Evolutionary conservation across 2,888 invertebrate genomes (phyloP), one percentile per base, ranked within the genome.

Genomic region (Cremastinae sp.): DNA sequence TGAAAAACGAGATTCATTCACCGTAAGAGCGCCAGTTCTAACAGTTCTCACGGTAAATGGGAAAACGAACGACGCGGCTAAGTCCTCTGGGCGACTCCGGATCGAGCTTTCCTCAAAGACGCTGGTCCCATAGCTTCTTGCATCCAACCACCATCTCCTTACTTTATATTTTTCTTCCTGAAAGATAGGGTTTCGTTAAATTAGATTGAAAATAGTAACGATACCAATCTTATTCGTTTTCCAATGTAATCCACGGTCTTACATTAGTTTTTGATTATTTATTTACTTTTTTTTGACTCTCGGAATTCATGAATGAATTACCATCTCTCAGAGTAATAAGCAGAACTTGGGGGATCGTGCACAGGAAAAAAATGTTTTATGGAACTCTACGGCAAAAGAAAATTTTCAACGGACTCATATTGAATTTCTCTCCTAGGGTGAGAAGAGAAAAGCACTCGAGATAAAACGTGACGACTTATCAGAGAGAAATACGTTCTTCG

Each of bases 11-110:
- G 28, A 28, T 28, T 28, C 28, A 5, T 5, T 28, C 28, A 5
- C 28, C 28, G 28, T 5, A 5, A 5, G 28, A 64, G 62, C 51
- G 51, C 45, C 53, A 82, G 78, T 78, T 81, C 39, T 75, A 80
- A 79, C 74, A 79, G 80, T 82, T 83, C 80, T 80, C 55, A 74
- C 79, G 69, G 78, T 81, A 81, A 81, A 80, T 78, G 79, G 70
- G 73, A 76, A 80, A 80, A 43, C 74, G 77, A 75, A 70, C 55
- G 73, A 53, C 45, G 55, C 73, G 66, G 45, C 65, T 65, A 53
- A 58, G 47, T 39, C 47, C 47, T 2, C 49, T 35, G 51, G 20
- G 35, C 12, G 53, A 35, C 9, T 43, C 59, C 62, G 56, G 22
- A 37, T 62, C 58, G n/a, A 47, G 28, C 39, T 71, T 41, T 28